Percentiles rank a stretch among this genome's conserved stretches.
Conservation (phyloP, 2,797 vertebrate genomes). For the Helicolenus hilgendorfi region DNA sequence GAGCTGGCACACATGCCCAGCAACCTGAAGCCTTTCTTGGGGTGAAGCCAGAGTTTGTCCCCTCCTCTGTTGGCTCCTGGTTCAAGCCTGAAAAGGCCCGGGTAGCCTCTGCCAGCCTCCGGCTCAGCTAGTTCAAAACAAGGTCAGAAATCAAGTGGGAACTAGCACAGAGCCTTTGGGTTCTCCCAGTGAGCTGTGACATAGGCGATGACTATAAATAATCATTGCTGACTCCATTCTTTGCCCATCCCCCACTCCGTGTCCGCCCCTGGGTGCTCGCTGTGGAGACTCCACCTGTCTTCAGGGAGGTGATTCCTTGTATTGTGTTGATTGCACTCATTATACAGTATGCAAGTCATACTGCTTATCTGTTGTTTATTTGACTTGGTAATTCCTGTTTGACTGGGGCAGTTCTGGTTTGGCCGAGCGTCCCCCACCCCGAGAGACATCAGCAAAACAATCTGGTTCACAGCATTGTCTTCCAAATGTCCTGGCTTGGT, state of each 20-base stretch:
- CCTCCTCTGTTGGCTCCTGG: slow-evolving; percentile 10
- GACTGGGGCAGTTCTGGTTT: background rate
- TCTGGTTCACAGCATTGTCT: background rate
- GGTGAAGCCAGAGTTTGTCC: slow-evolving; percentile 30
- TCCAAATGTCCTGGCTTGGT: background rate
- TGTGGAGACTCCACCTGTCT: slow-evolving; percentile 44
- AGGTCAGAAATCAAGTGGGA: slow-evolving; percentile 65
- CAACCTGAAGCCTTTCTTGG: slow-evolving; percentile 43
- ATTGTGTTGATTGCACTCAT: background rate
- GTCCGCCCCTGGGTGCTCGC: background rate
- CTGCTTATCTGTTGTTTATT: background rate
- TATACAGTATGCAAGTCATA: background rate
- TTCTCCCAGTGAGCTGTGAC: slow-evolving; percentile 42
- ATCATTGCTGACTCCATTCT: slow-evolving; percentile 42
- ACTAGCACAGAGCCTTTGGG: slow-evolving; percentile 40
- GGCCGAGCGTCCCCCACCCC: background rate
- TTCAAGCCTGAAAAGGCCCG: slow-evolving; percentile 42
- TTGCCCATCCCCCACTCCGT: slow-evolving; percentile 42
- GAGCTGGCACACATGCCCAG: background rate
- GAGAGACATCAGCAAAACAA: background rate
- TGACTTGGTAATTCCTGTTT: slow-evolving; percentile 23
- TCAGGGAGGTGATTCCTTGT: background rate
- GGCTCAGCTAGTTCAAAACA: slow-evolving; percentile 61
- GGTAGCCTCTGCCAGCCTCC: slow-evolving; percentile 18
- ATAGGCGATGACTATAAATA: slow-evolving; percentile 74